Evolutionary conservation across 1,140 invertebrate genomes (phyloP).

Genomic region (Meloidogyne floridensis): DNA sequence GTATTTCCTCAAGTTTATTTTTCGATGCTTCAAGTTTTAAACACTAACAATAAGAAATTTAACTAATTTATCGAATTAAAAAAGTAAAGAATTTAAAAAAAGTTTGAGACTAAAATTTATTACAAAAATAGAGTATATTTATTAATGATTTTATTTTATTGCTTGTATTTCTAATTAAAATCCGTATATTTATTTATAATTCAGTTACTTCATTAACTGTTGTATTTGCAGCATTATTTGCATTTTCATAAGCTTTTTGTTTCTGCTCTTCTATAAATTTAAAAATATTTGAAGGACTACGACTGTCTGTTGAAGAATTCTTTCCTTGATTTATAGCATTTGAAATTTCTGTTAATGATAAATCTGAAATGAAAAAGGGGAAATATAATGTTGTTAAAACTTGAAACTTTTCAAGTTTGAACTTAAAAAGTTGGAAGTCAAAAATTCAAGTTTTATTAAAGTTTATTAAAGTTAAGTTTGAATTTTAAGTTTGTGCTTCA

Average conservation of each 20-base stretch:
- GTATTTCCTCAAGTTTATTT: no score
- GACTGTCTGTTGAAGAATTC: slow-evolving; percentile 2
- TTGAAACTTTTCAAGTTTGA: no score
- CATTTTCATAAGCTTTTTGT: slow-evolving; percentile 24
- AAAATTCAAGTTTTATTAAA: no score
- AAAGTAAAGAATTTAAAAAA: no score
- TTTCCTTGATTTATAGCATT: slow-evolving; percentile 4
- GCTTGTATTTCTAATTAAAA: background rate
- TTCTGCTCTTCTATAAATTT: slow-evolving; percentile 29
- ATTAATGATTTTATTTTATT: background rate
- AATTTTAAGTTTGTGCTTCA: no score
- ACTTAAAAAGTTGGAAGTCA: no score
- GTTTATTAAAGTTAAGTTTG: no score
- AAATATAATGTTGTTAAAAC: no score
- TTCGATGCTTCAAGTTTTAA: no score
- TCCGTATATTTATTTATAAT: background rate
- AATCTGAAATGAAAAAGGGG: slow-evolving; percentile 2
- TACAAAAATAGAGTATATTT: background rate
- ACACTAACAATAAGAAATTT: no score
- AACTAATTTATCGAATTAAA: no score
- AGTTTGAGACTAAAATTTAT: background rate
- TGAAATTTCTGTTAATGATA: slow-evolving; percentile 28
- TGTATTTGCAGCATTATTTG: background rate
- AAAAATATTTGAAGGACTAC: slow-evolving; percentile 22
- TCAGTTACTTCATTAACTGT: background rate